phyloP scores from a whole-genome alignment of 1,140 invertebrate species.

The Contarinia nasturtii region DNA sequence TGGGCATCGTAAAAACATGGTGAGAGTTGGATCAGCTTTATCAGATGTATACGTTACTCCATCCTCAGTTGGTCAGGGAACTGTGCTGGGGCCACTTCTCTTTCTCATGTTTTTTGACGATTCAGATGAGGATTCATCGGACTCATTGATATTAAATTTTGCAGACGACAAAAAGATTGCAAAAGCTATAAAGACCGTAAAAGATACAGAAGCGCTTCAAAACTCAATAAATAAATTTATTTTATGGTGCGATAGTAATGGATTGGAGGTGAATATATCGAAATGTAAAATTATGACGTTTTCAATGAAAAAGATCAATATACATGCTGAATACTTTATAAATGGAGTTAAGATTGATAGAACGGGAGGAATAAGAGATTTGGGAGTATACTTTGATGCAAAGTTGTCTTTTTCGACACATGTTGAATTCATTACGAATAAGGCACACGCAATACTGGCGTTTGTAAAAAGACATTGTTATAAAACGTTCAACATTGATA shows the following conservation, averaged over 20 bases:
- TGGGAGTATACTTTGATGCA: neutral
- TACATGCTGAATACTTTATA: neutral
- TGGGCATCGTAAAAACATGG: no score
- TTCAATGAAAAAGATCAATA: neutral
- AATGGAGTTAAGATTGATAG: neutral
- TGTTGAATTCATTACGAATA: neutral
- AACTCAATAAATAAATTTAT: neutral
- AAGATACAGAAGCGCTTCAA: neutral
- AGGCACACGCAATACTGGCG: no score
- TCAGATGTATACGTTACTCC: no score
- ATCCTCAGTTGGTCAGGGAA: no score
- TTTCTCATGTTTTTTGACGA: slow-evolving; percentile 1
- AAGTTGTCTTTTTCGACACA: neutral
- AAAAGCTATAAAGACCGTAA: neutral
- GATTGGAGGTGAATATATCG: neutral
- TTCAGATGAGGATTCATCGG: neutral
- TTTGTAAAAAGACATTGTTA: neutral
- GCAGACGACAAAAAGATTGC: neutral
- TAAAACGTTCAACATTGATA: neutral
- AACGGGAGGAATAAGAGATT: neutral
- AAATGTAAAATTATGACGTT: neutral
- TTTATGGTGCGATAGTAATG: neutral
- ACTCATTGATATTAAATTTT: neutral
- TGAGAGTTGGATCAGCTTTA: no score
- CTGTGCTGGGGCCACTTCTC: slow-evolving; percentile 8